These are phyloP conservation scores for Piezodorus guildinii DNA, from an alignment of 1,140 invertebrate genomes.

Conservation along the genomic window DNA sequence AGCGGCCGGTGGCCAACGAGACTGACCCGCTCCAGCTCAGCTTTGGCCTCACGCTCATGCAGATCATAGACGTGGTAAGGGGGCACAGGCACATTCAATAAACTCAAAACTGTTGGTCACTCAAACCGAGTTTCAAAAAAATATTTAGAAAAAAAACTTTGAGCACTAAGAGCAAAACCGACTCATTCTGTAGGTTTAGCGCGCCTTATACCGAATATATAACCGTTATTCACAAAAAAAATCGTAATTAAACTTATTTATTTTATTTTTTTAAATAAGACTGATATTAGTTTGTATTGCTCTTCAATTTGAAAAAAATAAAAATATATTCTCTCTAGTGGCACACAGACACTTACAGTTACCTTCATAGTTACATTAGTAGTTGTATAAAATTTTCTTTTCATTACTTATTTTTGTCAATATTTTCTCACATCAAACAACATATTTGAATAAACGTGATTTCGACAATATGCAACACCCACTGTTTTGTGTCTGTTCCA, in stretches of 20 bases:
- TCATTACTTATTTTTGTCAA: neutral
- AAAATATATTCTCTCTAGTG: neutral
- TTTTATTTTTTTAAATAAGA: too few relatives aligned
- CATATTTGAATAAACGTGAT: neutral
- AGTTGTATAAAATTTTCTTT: constrained; percentile 10
- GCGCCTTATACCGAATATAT: too few relatives aligned
- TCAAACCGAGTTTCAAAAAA: neutral
- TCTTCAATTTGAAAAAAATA: too few relatives aligned
- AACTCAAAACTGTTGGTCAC: neutral
- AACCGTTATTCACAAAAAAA: too few relatives aligned
- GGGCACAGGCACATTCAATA: neutral
- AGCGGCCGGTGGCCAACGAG: constrained; percentile 94
- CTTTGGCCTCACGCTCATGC: constrained; percentile 96
- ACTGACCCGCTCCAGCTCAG: constrained; percentile 87
- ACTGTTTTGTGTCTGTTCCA: constrained; percentile 8
- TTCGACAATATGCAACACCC: neutral
- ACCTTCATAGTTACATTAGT: constrained; percentile 9
- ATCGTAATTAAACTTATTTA: too few relatives aligned
- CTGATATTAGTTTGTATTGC: too few relatives aligned
- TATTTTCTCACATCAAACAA: neutral
- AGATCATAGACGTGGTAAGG: constrained; percentile 99
- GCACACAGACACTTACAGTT: constrained; percentile 5
- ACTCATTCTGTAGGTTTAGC: too few relatives aligned
- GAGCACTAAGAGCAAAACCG: neutral
- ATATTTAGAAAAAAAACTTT: neutral